These are phyloP conservation scores for Cepaea nemoralis DNA, from an alignment of 1,140 invertebrate species.

Conservation along the genomic window DNA sequence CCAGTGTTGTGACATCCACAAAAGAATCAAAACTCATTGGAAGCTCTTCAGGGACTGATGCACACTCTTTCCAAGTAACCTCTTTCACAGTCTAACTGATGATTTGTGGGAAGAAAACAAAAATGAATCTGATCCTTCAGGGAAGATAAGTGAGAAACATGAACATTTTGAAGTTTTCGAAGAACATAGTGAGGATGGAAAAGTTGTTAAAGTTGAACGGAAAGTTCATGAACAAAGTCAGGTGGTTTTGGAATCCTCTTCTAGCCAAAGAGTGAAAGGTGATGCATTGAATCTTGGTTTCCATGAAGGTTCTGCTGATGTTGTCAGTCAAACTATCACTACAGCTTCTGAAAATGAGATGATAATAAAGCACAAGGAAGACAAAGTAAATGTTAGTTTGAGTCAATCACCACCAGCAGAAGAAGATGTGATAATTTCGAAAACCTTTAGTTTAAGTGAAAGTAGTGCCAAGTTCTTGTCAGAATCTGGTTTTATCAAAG, in stretches of 20 bases:
- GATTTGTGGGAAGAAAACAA: not conserved
- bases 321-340: not conserved
- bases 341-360: not conserved
- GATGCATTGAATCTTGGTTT: too few species aligned
- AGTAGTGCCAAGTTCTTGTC: conserved; percentile 27
- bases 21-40: not conserved
- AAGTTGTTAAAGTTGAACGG: not conserved
- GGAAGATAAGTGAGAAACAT: not conserved
- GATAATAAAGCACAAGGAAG: not conserved
- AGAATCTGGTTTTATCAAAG: not conserved
- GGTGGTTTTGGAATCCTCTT: not conserved
- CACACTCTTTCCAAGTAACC: not conserved
- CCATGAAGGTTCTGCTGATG: not conserved
- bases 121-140: not conserved
- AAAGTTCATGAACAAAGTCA: not conserved
- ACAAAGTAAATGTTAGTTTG: not conserved
- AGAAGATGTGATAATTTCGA: conserved; percentile 28
- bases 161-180: not conserved
- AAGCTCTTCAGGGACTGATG: not conserved
- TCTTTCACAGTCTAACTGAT: not conserved
- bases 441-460: conserved; percentile 25
- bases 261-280: not conserved
- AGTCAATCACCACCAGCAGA: not conserved
- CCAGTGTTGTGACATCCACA: not conserved
- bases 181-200: not conserved